phyloP scores from a whole-genome alignment of 2,888 invertebrate species.

The Hyppa rectilinea region DNA sequence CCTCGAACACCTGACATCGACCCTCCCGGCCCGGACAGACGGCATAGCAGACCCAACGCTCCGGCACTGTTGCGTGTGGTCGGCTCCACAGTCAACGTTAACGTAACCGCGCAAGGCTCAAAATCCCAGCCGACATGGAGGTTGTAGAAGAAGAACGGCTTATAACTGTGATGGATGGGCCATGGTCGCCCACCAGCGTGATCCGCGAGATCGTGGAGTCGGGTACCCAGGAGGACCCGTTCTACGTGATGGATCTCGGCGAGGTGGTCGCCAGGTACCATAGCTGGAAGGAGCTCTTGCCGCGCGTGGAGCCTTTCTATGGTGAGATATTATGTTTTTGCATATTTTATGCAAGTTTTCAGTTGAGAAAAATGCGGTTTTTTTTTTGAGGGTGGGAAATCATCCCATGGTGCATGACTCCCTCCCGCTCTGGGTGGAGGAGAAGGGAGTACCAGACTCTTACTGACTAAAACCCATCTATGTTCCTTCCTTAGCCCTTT shows the following conservation, averaged over 20 bases:
- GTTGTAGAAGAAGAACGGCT: conserved; percentile 81
- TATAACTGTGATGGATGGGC: conserved; percentile 92
- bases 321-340: conserved; percentile 90
- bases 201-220: conserved; percentile 91
- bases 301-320: conserved; percentile 97
- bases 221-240: conserved; percentile 96
- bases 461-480: too few relatives aligned
- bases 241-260: conserved; percentile 97
- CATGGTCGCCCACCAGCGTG: conserved; percentile 91
- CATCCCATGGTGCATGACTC: too few relatives aligned
- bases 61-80: conserved; percentile 76
- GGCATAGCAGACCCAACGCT: conserved; percentile 73
- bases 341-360: not conserved
- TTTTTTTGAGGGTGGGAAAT: too few relatives aligned
- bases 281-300: conserved; percentile 95
- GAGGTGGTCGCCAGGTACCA: conserved; percentile 95
- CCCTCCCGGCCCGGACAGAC: conserved; percentile 88
- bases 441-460: too few relatives aligned
- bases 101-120: conserved; percentile 59
- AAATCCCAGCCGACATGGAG: conserved; percentile 63
- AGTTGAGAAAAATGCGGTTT: too few relatives aligned
- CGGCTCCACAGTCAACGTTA: conserved; percentile 64
- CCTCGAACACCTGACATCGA: conserved; percentile 91
- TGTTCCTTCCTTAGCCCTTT: too few relatives aligned
- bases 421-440: too few relatives aligned